Base-by-base conservation (phyloP, 2,888 invertebrate species). In the Drosophila prolongata region DNA sequence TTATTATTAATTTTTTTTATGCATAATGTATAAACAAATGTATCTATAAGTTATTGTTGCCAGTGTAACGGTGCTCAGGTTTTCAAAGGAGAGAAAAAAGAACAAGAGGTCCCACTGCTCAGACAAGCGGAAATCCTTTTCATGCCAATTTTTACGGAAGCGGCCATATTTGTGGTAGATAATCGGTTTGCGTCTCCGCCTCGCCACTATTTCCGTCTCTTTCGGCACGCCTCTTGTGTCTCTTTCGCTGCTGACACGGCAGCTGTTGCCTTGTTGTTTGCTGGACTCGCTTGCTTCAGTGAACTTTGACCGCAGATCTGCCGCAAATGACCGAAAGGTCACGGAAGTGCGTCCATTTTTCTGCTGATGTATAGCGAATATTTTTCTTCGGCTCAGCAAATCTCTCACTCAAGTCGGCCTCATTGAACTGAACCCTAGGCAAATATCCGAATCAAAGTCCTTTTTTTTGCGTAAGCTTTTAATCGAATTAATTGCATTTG, bases 401-500 rank as follows among this genome's bases (percentile, higher is more conserved):
- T 46, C 65, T 30, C 30, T 35, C 16, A 38, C 46, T 37, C 35
- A 46, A 55, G 14, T 46, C n/a, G 3, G 8, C 6, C 16, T 5
- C 13, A 56, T 35, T 19, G 42, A 43, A 19, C 43, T 27, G 43
- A 61, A 24, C 13, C 65, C 65, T n/a, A 46, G 66, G 38, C 44
- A 64, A 65, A 65, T 65, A 64, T 16, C 5, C 38, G 34, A 40
- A 16, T 59, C 59, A 59, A 43, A 55, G 47, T 38, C 53, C 49
- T 37, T 35, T 38, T 57, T 44, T 30, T 60, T 35, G 40, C 14
- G 6, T n/a, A 66, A 61, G 72, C 74, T 60, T 79, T 82, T 85
- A 82, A 85, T 82, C 86, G 76, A 85, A 76, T 82, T 82, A 82
- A 85, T 85, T 85, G 80, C 76, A 76, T 62, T 77, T 68, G 74